Evolutionary conservation across 2,113 vertebrate genomes (phyloP).

Genomic region (Actinemys pallida): DNA sequence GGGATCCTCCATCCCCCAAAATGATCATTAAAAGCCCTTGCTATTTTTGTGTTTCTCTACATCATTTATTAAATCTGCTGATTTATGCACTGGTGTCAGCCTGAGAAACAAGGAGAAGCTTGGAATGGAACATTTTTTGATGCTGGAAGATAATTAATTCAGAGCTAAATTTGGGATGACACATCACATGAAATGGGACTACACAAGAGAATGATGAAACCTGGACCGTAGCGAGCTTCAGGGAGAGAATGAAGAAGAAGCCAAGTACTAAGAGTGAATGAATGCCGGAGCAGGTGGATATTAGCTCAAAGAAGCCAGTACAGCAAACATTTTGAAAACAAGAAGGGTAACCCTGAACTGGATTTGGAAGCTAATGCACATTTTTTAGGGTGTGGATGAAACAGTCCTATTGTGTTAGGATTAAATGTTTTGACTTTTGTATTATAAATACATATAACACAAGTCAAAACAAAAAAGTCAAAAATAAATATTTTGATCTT

Average conservation of each 20-base stretch:
- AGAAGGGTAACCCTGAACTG: constrained; percentile 1
- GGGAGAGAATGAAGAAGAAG: background rate
- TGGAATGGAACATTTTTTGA: background rate
- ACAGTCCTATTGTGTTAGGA: background rate
- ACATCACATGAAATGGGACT: constrained; percentile 2
- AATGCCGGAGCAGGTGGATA: background rate
- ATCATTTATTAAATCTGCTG: constrained; percentile 43
- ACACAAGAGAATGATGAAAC: background rate
- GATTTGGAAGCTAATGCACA: background rate
- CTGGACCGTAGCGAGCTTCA: background rate
- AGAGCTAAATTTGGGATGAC: constrained; percentile 2
- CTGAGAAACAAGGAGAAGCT: background rate
- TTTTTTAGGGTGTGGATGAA: background rate
- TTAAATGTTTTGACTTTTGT: background rate
- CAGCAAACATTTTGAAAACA: background rate
- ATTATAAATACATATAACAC: background rate
- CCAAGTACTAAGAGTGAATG: background rate
- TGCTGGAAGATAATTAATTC: background rate
- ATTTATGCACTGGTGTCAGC: background rate
- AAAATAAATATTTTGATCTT: background rate
- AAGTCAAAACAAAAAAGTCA: background rate
- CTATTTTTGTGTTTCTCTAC: constrained; percentile 32
- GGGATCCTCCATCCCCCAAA: constrained; percentile 14
- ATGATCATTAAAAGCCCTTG: constrained; percentile 1
- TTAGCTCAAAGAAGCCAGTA: background rate